Evolutionary conservation across 2,888 invertebrate species (phyloP).

Genomic region (Adineta ricciae): DNA sequence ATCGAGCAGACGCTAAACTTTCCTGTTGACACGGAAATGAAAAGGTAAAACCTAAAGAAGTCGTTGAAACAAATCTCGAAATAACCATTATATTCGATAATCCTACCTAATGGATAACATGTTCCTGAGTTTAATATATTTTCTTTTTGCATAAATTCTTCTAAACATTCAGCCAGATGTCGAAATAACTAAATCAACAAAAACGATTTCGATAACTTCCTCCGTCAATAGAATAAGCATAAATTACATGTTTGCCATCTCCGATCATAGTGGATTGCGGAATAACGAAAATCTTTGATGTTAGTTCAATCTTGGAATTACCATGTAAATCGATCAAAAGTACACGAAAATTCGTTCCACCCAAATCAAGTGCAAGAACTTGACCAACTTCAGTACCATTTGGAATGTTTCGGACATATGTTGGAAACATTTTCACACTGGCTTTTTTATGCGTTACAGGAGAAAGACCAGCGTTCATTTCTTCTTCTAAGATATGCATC

Average conservation of each 20-base stretch:
- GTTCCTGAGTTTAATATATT: not conserved
- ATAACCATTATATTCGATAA: no score
- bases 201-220: no score
- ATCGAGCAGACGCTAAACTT: slow-evolving; percentile 71
- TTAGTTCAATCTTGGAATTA: slow-evolving; percentile 25
- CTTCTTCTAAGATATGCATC: slow-evolving; percentile 27
- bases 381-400: slow-evolving; percentile 35
- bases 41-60: slow-evolving; percentile 79
- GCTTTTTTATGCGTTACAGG: slow-evolving; percentile 67
- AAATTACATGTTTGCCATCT: slow-evolving; percentile 45
- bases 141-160: slow-evolving; percentile 12
- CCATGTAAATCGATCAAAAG: slow-evolving; percentile 35
- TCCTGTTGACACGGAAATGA: slow-evolving; percentile 80
- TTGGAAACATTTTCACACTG: slow-evolving; percentile 55
- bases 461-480: slow-evolving; percentile 60
- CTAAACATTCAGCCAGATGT: not conserved
- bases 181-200: not conserved
- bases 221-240: no score
- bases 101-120: not conserved
- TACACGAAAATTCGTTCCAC: slow-evolving; percentile 37
- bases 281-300: slow-evolving; percentile 32
- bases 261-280: slow-evolving; percentile 34
- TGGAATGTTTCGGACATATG: slow-evolving; percentile 31
- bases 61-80: no score
- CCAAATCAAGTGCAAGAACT: slow-evolving; percentile 36